Conservation (phyloP, 2,888 invertebrate genomes). For the Drosophila stalkeri region DNA sequence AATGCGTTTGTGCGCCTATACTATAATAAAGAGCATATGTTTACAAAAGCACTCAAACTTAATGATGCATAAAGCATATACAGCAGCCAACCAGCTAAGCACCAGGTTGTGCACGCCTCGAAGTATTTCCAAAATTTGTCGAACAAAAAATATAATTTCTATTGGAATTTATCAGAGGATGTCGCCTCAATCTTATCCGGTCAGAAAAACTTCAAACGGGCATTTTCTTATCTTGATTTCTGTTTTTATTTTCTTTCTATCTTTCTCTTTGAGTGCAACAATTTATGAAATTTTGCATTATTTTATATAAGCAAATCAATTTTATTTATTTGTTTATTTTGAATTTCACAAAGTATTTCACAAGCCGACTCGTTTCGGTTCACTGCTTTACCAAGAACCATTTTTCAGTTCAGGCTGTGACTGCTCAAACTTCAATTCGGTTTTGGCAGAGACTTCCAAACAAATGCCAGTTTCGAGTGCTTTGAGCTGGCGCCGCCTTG, state of each 20-base stretch:
- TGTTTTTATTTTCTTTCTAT: not conserved
- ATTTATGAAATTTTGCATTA: not conserved
- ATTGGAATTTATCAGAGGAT: not conserved
- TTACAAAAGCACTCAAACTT: constrained; percentile 25
- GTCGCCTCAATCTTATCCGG: not conserved
- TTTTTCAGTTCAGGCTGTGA: not conserved
- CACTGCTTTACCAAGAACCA: not conserved
- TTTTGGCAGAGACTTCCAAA: constrained; percentile 38
- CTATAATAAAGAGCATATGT: constrained; percentile 5
- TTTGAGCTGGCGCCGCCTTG: constrained; percentile 55
- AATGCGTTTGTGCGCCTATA: not conserved
- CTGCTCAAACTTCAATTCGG: constrained; percentile 1
- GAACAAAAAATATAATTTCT: not conserved
- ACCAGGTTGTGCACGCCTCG: not conserved
- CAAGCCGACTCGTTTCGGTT: not conserved
- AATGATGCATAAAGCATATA: constrained; percentile 48
- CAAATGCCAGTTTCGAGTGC: constrained; percentile 31
- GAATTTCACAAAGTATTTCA: not conserved
- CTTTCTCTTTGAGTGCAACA: not conserved
- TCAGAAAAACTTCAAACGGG: not conserved
- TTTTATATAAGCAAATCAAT: not conserved
- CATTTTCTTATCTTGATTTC: not conserved
- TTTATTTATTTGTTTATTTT: not conserved
- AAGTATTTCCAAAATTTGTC: not conserved
- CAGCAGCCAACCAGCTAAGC: constrained; percentile 33